Conservation (phyloP, 2,888 invertebrate genomes). For the Rotaria sp. region DNA sequence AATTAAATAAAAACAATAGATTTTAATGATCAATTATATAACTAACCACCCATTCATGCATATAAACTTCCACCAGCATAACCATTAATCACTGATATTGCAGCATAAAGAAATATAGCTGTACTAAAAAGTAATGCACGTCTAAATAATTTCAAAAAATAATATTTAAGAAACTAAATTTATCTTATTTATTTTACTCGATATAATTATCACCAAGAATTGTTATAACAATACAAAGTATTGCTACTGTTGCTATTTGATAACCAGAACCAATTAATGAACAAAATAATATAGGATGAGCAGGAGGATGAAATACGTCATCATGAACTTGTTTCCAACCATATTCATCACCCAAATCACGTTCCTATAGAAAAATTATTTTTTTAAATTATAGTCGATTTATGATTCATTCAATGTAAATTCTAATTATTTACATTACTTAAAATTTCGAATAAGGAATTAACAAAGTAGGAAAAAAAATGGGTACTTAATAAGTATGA, state of each 20-base stretch:
- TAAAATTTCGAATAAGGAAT: too few species aligned
- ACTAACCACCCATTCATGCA: constrained; percentile 82
- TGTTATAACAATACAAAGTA: constrained; percentile 88
- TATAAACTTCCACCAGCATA: constrained; percentile 95
- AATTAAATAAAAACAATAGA: constrained; percentile 2
- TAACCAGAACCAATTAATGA: constrained; percentile 89
- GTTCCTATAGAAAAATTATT: constrained; percentile 61
- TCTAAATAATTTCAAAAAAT: constrained; percentile 47
- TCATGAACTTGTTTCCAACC: constrained; percentile 99
- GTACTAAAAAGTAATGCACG: constrained; percentile 91
- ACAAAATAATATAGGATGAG: constrained; percentile 81
- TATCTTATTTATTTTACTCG: constrained; percentile 63
- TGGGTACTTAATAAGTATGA: too few species aligned
- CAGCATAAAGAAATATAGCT: constrained; percentile 94
- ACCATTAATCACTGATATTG: constrained; percentile 94
- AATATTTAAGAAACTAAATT: too few species aligned
- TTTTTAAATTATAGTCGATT: too few species aligned
- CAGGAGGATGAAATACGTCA: constrained; percentile 91
- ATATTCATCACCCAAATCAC: constrained; percentile 96
- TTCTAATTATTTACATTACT: too few species aligned
- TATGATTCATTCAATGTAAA: too few species aligned
- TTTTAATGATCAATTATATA: too few species aligned
- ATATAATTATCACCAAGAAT: constrained; percentile 96
- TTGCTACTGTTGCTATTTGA: constrained; percentile 80
- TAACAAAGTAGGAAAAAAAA: too few species aligned